A percentile compares a stretch with the other conserved stretches of the same genome.
These are phyloP conservation scores for Carettochelys insculpta DNA, from an alignment of 2,113 vertebrate genomes.

Conservation along the genomic window DNA sequence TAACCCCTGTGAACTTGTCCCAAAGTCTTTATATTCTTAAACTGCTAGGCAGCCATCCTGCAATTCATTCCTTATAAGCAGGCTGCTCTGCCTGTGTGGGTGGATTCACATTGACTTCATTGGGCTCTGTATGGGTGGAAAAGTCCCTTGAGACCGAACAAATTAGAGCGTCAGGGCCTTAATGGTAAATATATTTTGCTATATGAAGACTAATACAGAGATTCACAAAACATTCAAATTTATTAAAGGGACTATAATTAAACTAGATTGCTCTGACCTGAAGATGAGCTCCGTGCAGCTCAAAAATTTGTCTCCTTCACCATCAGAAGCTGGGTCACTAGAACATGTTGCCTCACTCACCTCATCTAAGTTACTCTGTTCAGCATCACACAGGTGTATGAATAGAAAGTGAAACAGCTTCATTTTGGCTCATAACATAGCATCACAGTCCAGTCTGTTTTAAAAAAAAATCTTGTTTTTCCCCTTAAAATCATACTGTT, in stretches of 20 bases:
- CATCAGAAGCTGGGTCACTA: background rate
- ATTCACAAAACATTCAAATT: background rate
- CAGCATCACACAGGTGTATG: too few species aligned
- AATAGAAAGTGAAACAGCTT: background rate
- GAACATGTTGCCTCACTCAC: background rate
- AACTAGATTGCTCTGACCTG: background rate
- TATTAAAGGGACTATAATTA: background rate
- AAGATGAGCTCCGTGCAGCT: background rate
- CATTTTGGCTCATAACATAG: background rate
- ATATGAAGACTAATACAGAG: background rate
- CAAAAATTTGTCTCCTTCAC: background rate
- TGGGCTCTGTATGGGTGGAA: background rate
- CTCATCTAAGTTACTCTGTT: background rate
- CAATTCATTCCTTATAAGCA: background rate
- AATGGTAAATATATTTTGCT: background rate
- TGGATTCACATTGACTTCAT: background rate
- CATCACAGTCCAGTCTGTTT: background rate
- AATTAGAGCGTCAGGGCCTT: background rate
- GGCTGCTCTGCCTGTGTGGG: background rate
- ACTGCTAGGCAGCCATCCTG: background rate
- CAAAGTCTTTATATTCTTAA: background rate
- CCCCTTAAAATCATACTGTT: background rate
- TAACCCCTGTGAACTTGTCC: background rate
- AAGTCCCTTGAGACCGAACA: background rate
- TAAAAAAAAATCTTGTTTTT: background rate